These are phyloP conservation scores for Stegastes partitus DNA, from an alignment of 2,113 vertebrate species.

Conservation along the genomic window DNA sequence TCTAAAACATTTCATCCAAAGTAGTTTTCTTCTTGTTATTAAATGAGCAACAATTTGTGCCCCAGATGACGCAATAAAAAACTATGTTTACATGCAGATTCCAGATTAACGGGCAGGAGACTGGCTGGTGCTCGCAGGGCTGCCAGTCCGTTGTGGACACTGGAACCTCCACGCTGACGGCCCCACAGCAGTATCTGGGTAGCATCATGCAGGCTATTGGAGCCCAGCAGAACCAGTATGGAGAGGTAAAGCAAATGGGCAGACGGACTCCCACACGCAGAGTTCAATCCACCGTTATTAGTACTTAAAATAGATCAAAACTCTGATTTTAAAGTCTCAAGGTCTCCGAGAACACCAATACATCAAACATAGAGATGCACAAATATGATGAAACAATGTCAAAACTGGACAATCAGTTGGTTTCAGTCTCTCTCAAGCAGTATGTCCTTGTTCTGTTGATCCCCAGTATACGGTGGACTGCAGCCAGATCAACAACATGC, in stretches of 20 bases:
- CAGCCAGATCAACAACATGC: constrained; percentile 64
- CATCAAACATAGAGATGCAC: background rate
- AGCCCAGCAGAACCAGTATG: constrained; percentile 71
- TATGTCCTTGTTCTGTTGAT: constrained; percentile 3
- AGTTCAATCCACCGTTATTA: background rate
- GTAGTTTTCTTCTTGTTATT: background rate
- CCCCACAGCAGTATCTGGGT: constrained; percentile 56
- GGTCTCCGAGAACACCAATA: background rate
- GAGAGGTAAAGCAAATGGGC: constrained; percentile 61
- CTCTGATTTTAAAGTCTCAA: background rate
- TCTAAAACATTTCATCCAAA: constrained; percentile 7
- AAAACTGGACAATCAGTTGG: background rate
- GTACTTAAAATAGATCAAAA: background rate
- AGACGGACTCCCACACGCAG: background rate
- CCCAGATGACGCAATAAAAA: background rate
- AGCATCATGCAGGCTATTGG: constrained; percentile 76
- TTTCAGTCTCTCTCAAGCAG: background rate
- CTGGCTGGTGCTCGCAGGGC: constrained; percentile 74
- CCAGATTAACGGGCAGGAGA: constrained; percentile 61
- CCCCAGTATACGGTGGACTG: constrained; percentile 77
- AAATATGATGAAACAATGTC: background rate
- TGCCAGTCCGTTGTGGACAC: constrained; percentile 83
- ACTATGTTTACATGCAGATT: constrained; percentile 63
- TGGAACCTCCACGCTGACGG: constrained; percentile 79
- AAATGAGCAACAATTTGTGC: background rate